Conservation (phyloP, 2,113 vertebrate genomes). For the Spermophilus dauricus region DNA sequence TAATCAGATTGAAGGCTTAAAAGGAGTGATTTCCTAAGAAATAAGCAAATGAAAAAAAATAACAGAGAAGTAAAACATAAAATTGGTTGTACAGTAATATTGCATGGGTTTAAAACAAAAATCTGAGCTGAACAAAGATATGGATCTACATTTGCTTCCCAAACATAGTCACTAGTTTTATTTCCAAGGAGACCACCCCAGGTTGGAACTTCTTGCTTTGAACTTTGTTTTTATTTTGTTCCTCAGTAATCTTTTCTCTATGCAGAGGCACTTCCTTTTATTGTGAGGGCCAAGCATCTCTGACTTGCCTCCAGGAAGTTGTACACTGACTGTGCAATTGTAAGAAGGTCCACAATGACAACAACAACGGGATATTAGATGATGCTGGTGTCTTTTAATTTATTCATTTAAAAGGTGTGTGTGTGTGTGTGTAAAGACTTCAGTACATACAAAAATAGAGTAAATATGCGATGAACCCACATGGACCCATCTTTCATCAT, state of each 20-base stretch:
- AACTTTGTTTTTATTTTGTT: not conserved
- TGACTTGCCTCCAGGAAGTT: not conserved
- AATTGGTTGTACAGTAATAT: not conserved
- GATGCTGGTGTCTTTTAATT: not conserved
- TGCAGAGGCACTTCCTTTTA: slow-evolving; percentile 9
- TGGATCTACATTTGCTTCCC: not conserved
- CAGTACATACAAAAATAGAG: not conserved
- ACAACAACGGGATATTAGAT: not conserved
- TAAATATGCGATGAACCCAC: not conserved
- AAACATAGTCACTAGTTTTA: not conserved
- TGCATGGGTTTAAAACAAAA: not conserved
- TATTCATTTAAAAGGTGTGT: not conserved
- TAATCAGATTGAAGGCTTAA: not conserved
- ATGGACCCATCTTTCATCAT: not conserved
- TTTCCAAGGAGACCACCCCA: not conserved
- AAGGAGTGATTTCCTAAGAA: not conserved
- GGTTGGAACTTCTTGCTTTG: not conserved
- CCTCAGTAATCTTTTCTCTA: not conserved
- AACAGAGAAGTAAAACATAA: not conserved
- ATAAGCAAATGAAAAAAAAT: not conserved
- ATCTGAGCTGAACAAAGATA: not conserved
- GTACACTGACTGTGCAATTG: not conserved
- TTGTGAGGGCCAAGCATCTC: not conserved
- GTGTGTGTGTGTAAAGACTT: not conserved
- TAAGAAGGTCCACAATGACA: not conserved